These are phyloP conservation scores for Gallinago paraguaiae DNA, from an alignment of 2,113 vertebrate genomes.

Conservation along the genomic window DNA sequence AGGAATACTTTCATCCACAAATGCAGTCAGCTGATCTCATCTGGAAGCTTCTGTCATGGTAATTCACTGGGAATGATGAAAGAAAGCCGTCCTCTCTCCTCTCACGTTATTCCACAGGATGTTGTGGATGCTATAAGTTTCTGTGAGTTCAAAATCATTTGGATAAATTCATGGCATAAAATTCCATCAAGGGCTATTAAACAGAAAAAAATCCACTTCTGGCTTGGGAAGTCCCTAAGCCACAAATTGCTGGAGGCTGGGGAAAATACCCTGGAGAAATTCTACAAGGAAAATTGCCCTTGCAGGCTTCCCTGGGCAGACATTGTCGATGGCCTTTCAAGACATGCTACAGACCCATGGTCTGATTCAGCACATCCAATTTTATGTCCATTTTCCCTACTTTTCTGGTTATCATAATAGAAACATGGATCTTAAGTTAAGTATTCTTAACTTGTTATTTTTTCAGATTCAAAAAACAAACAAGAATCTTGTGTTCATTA, in stretches of 20 bases:
- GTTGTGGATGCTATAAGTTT: conserved; percentile 7
- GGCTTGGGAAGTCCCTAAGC: neutral
- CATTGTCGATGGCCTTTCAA: neutral
- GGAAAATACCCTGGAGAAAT: neutral
- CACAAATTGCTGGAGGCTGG: neutral
- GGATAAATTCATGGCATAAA: neutral
- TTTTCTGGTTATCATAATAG: neutral
- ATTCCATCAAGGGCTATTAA: conserved; percentile 7
- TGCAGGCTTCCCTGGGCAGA: neutral
- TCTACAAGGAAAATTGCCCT: neutral
- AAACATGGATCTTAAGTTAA: neutral
- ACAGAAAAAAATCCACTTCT: neutral
- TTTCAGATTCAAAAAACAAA: conserved; percentile 28
- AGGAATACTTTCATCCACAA: conserved; percentile 43
- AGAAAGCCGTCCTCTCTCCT: conserved; percentile 17
- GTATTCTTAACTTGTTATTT: neutral
- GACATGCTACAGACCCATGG: neutral
- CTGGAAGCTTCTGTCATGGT: conserved; percentile 20
- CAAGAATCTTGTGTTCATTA: neutral
- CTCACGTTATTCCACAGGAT: conserved; percentile 34
- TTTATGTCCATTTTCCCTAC: neutral
- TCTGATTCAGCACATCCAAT: neutral
- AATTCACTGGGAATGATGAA: conserved; percentile 17
- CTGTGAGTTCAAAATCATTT: neutral
- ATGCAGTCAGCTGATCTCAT: conserved; percentile 21